Evolutionary conservation across 2,797 vertebrate species (phyloP).

Genomic region (Hoplostethus mediterraneus): DNA sequence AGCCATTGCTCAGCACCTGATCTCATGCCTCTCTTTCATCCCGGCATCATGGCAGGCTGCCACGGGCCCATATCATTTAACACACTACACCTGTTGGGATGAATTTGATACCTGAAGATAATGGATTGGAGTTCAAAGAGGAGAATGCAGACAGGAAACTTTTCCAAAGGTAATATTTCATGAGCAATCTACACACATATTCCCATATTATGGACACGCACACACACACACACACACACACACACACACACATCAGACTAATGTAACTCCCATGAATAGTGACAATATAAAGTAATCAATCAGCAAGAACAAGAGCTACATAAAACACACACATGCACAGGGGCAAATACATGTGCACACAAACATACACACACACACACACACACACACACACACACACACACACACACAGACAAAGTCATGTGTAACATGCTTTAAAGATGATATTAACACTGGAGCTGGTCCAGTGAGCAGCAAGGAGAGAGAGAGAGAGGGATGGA

Average conservation of each 20-base stretch:
- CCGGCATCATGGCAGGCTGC: constrained; percentile 64
- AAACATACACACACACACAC: not conserved
- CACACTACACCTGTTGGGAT: constrained; percentile 73
- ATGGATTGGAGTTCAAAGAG: constrained; percentile 75
- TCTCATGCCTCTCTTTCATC: constrained; percentile 65
- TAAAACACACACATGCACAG: not conserved
- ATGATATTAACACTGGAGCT: not conserved
- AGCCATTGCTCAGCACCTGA: constrained; percentile 37
- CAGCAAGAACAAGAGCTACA: no score
- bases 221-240: not conserved
- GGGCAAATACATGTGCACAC: not conserved
- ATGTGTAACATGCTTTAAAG: not conserved
- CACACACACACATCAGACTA: not conserved
- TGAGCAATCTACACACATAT: constrained; percentile 39
- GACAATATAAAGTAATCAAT: no score
- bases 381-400: not conserved
- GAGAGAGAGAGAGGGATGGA: not conserved
- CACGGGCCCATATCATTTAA: constrained; percentile 61
- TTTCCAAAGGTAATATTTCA: constrained; percentile 72
- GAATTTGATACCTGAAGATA: constrained; percentile 71
- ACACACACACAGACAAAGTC: not conserved
- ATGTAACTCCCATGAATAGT: no score
- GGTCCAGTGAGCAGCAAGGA: constrained; percentile 1
- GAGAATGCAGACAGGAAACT: constrained; percentile 57
- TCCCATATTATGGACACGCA: constrained; percentile 1